Evolutionary conservation across 2,113 vertebrate species (phyloP).

Genomic region (Equus przewalskii): DNA sequence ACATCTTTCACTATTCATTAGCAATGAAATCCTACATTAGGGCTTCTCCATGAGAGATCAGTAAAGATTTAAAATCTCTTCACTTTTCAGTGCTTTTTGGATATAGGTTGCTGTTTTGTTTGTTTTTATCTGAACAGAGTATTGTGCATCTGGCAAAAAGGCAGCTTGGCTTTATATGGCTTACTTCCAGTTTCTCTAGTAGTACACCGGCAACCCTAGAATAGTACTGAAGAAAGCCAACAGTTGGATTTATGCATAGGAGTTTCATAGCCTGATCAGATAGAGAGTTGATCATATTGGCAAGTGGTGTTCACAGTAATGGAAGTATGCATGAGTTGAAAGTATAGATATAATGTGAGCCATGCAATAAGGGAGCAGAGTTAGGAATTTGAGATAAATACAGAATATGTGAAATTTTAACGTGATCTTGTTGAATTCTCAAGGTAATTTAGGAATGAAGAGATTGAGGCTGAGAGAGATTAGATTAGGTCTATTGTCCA

Average conservation of each 20-base stretch:
- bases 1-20: neutral
- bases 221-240: constrained; percentile 1
- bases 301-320: neutral
- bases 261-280: neutral
- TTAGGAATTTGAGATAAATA: constrained; percentile 1
- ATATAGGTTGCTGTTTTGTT: neutral
- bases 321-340: neutral
- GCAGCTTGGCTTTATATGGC: neutral
- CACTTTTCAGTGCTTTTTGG: neutral
- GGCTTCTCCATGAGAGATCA: neutral
- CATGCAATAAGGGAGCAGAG: neutral
- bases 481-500: neutral
- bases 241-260: neutral
- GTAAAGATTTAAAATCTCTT: neutral
- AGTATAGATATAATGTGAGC: neutral
- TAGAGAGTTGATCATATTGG: neutral
- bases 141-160: neutral
- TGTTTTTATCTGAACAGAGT: constrained; percentile 1
- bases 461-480: neutral
- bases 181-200: neutral
- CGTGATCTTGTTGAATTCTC: neutral
- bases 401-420: constrained; percentile 25
- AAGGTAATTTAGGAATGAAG: constrained; percentile 15
- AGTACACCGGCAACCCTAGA: neutral
- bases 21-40: neutral